Evolutionary conservation across 2,888 invertebrate genomes (phyloP).

Genomic region (Apodemia mormo): DNA sequence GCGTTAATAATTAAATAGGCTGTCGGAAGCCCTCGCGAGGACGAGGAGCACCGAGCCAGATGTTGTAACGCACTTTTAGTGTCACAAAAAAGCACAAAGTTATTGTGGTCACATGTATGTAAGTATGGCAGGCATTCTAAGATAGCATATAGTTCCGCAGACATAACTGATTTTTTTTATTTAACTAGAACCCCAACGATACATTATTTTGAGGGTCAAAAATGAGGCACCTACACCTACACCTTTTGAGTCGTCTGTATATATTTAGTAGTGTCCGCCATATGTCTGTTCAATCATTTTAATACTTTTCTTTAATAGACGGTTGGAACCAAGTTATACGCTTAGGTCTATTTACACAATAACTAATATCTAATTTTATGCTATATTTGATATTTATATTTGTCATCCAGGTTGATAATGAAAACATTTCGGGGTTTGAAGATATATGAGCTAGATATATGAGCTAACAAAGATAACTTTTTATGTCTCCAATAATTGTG

Average conservation of each 20-base stretch:
- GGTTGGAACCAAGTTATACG: background rate
- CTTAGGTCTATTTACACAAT: background rate
- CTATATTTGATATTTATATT: background rate
- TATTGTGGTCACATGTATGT: background rate
- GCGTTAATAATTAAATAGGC: background rate
- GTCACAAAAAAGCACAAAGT: background rate
- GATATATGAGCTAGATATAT: background rate
- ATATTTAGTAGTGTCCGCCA: background rate
- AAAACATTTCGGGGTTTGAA: slow-evolving; percentile 3
- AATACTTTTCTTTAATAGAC: background rate
- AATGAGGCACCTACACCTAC: background rate
- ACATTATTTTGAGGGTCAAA: slow-evolving; percentile 1
- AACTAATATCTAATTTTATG: no score
- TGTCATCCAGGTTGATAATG: background rate
- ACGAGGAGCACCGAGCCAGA: background rate
- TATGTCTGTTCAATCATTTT: background rate
- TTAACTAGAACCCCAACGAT: background rate
- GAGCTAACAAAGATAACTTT: background rate
- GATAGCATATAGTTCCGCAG: background rate
- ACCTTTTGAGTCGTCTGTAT: background rate
- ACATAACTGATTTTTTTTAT: background rate
- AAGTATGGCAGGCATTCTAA: background rate
- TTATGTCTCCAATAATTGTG: slow-evolving; percentile 1
- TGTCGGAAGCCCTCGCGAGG: background rate
- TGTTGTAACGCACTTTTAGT: background rate